Conservation (phyloP, 2,113 vertebrate species). For the Synchiropus splendidus region DNA sequence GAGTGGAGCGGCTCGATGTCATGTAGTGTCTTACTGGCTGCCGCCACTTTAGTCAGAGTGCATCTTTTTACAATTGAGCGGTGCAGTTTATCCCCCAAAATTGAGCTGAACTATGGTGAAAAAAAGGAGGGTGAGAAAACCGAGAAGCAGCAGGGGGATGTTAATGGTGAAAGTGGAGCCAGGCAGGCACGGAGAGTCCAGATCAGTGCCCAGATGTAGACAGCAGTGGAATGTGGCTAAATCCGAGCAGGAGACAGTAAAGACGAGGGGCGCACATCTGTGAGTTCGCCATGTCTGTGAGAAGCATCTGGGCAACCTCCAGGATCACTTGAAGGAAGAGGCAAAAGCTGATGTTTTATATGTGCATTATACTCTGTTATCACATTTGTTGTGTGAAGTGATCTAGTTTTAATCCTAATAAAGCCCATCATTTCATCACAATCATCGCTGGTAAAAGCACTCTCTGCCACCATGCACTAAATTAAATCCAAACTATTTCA, state of each 20-base stretch:
- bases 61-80: no score
- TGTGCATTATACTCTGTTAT: no score
- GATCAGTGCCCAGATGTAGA: conserved; percentile 49
- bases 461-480: no score
- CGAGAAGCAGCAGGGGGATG: conserved; percentile 1
- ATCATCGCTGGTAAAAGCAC: no score
- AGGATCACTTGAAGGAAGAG: conserved; percentile 10
- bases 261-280: conserved; percentile 45
- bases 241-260: conserved; percentile 35
- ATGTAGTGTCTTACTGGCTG: conserved; percentile 1
- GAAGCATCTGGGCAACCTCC: conserved; percentile 6
- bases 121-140: no score
- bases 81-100: no score
- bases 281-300: conserved; percentile 29
- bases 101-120: no score
- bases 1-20: conserved; percentile 1
- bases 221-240: conserved; percentile 53
- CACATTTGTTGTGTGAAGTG: no score
- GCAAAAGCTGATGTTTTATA: conserved; percentile 11
- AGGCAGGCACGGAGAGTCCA: conserved; percentile 13
- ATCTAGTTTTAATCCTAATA: no score
- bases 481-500: no score
- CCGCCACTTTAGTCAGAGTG: no score
- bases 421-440: no score
- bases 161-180: conserved; percentile 11